These are phyloP conservation scores for Calephelis virginiensis DNA, from an alignment of 1,140 invertebrate genomes.

Conservation along the genomic window DNA sequence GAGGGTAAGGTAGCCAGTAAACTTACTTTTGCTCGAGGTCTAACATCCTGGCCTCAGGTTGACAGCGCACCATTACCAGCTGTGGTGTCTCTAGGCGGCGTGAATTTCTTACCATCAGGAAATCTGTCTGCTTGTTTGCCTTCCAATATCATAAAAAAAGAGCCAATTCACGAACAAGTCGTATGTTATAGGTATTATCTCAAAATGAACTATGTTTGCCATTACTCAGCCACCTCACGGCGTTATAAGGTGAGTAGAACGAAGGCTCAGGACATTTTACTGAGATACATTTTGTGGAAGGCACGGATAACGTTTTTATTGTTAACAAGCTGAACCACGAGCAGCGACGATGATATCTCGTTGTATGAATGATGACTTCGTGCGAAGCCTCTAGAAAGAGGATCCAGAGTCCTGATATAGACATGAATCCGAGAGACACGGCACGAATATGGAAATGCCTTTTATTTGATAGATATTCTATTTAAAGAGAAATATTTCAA, in stretches of 20 bases:
- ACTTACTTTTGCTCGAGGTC: no score
- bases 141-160: no score
- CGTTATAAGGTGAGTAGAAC: not conserved
- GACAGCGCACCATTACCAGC: no score
- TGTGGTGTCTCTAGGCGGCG: no score
- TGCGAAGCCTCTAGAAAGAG: slow-evolving; percentile 67
- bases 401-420: slow-evolving; percentile 51
- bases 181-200: not conserved
- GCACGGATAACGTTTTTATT: slow-evolving; percentile 74
- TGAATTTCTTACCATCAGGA: no score
- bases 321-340: slow-evolving; percentile 71
- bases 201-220: slow-evolving; percentile 1
- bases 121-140: no score
- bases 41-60: no score
- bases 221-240: not conserved
- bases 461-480: slow-evolving; percentile 38
- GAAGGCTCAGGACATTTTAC: slow-evolving; percentile 1
- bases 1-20: no score
- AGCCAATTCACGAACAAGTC: not conserved
- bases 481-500: slow-evolving; percentile 29
- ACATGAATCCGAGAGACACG: slow-evolving; percentile 57
- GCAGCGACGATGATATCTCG: slow-evolving; percentile 72
- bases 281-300: slow-evolving; percentile 44
- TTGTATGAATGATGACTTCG: slow-evolving; percentile 77
- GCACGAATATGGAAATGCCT: slow-evolving; percentile 62